Percentiles rank a stretch among this genome's conserved stretches.
Conservation (phyloP, 2,888 invertebrate genomes). For the Eupithecia centaureata region DNA sequence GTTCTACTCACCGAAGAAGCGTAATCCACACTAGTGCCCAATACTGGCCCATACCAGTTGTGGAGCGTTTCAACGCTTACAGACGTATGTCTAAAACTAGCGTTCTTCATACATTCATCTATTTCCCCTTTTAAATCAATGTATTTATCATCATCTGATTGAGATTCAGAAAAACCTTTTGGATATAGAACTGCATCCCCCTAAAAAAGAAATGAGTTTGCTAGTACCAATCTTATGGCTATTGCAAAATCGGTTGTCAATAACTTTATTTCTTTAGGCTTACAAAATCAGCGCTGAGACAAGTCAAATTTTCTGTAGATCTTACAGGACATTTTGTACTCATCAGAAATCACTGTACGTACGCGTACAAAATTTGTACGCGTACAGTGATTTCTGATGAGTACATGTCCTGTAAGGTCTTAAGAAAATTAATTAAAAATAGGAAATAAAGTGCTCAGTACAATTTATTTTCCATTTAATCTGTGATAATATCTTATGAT, state of each 20-base stretch:
- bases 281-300: too few relatives aligned
- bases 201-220: constrained; percentile 48
- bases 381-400: too few relatives aligned
- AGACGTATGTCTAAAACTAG: constrained; percentile 60
- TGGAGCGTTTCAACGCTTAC: constrained; percentile 62
- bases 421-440: too few relatives aligned
- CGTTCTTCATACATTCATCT: constrained; percentile 69
- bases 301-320: too few relatives aligned
- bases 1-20: constrained; percentile 62
- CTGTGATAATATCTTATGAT: neutral
- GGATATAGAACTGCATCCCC: constrained; percentile 75
- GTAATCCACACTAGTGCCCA: constrained; percentile 73
- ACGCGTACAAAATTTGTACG: too few relatives aligned
- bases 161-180: constrained; percentile 60
- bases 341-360: too few relatives aligned
- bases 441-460: too few relatives aligned
- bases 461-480: too few relatives aligned
- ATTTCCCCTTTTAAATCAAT: constrained; percentile 69
- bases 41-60: constrained; percentile 69
- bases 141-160: constrained; percentile 68
- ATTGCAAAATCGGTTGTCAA: neutral
- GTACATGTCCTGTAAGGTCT: too few relatives aligned
- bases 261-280: too few relatives aligned
- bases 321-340: too few relatives aligned
- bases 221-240: neutral